A percentile compares a stretch with the other conserved stretches of the same genome.
phyloP scores from a whole-genome alignment of 2,113 vertebrate genomes.

The Apodemus sylvaticus region DNA sequence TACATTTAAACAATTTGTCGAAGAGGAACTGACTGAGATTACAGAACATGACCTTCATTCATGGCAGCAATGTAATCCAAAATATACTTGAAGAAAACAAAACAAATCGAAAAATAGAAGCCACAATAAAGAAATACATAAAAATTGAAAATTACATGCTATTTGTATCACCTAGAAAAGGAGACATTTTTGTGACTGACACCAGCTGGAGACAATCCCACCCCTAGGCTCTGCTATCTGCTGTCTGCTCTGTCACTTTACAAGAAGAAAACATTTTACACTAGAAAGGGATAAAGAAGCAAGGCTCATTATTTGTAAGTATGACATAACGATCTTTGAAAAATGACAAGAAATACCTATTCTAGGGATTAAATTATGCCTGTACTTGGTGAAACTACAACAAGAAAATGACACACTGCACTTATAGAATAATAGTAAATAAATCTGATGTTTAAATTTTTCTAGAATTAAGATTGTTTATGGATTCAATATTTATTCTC shows the following conservation, averaged over 20 bases:
- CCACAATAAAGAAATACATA: neutral
- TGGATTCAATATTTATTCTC: neutral
- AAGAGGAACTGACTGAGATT: neutral
- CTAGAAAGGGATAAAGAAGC: neutral
- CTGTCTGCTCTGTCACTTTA: neutral
- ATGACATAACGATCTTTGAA: neutral
- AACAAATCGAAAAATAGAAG: neutral
- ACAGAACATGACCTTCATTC: neutral
- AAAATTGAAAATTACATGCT: neutral
- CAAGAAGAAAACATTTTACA: neutral
- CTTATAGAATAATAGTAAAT: neutral
- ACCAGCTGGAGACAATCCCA: neutral
- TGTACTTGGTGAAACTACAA: constrained; percentile 2
- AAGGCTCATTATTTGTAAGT: neutral
- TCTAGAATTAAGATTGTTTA: neutral
- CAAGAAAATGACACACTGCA: neutral
- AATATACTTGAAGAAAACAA: neutral
- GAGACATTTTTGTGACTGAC: neutral
- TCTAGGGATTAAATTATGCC: neutral
- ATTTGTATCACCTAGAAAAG: neutral
- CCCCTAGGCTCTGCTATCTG: neutral
- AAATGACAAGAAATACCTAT: neutral
- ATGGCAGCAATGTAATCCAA: neutral
- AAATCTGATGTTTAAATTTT: neutral
- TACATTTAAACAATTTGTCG: neutral